Percentiles rank a stretch among this genome's conserved stretches.
phyloP scores from a whole-genome alignment of 64 coral and sea anemone genomes.

The Anthopleura sola region DNA sequence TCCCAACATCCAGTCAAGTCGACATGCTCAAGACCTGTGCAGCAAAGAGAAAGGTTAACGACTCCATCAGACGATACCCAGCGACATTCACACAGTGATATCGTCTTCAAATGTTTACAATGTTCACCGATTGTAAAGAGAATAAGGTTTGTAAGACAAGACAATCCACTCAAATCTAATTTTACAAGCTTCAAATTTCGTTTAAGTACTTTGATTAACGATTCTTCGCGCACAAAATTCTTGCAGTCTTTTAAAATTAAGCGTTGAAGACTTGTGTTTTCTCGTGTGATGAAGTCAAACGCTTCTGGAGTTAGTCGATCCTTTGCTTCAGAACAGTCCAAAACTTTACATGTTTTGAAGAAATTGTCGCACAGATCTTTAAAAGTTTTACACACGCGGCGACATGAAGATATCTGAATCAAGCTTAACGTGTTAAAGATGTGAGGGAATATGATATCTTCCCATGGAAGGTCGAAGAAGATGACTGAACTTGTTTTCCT shows the following conservation, averaged over 20 bases:
- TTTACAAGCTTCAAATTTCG: slow-evolving; percentile 43
- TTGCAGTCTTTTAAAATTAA: slow-evolving; percentile 79
- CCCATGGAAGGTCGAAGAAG: slow-evolving; percentile 72
- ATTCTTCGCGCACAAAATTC: slow-evolving; percentile 50
- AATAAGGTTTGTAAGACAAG: slow-evolving; percentile 62
- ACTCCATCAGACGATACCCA: slow-evolving; percentile 87
- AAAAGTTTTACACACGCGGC: slow-evolving; percentile 60
- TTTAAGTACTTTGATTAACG: slow-evolving; percentile 51
- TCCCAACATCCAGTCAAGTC: slow-evolving; percentile 95
- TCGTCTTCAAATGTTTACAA: slow-evolving; percentile 43
- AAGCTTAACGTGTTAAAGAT: slow-evolving; percentile 69
- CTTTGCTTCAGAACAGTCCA: slow-evolving; percentile 53
- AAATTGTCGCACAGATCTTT: slow-evolving; percentile 65
- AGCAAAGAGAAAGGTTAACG: slow-evolving; percentile 54
- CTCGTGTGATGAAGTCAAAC: slow-evolving; percentile 49
- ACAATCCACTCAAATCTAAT: slow-evolving; percentile 78
- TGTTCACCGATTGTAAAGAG: slow-evolving; percentile 51
- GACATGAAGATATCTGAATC: slow-evolving; percentile 53
- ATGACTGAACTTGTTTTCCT: not conserved
- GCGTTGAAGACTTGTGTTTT: slow-evolving; percentile 54
- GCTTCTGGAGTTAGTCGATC: slow-evolving; percentile 47
- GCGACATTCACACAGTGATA: slow-evolving; percentile 73
- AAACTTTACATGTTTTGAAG: slow-evolving; percentile 50
- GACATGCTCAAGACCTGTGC: slow-evolving; percentile 56
- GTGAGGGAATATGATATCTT: slow-evolving; percentile 74